Conservation (phyloP, 2,888 invertebrate genomes). For the Blastobasis adustella region DNA sequence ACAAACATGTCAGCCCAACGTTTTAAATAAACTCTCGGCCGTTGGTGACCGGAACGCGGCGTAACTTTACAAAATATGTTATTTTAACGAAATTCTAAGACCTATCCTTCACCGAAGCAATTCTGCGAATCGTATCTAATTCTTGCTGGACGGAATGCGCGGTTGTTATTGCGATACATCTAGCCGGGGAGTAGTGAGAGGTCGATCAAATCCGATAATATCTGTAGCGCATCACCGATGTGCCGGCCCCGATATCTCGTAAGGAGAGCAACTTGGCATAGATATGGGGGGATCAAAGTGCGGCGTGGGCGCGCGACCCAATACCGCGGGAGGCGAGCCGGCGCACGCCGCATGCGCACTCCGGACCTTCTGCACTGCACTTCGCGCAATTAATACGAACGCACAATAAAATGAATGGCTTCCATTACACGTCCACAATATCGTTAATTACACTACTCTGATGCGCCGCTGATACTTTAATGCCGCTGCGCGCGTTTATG, state of each 20-base stretch:
- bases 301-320: conserved; percentile 69
- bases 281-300: conserved; percentile 68
- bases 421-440: conserved; percentile 28
- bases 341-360: conserved; percentile 55
- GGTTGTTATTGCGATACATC: conserved; percentile 14
- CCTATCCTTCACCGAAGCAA: not conserved
- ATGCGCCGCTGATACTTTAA: not conserved
- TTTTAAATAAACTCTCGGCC: conserved; percentile 2
- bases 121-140: not conserved
- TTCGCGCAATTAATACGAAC: conserved; percentile 39
- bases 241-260: conserved; percentile 62
- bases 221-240: conserved; percentile 41
- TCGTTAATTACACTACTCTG: conserved; percentile 11
- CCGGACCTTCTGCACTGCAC: conserved; percentile 51
- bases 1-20: conserved; percentile 26
- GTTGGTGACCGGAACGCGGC: not conserved
- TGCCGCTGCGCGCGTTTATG: no score
- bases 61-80: not conserved
- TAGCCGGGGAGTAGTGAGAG: conserved; percentile 17
- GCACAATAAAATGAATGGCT: conserved; percentile 33
- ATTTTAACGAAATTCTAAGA: not conserved
- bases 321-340: conserved; percentile 52
- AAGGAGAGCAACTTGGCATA: conserved; percentile 70
- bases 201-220: conserved; percentile 28
- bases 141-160: no score